Evolutionary conservation across 2,797 vertebrate species (phyloP), one percentile per base, ranked within the genome.

Genomic region (Decapterus maruadsi): DNA sequence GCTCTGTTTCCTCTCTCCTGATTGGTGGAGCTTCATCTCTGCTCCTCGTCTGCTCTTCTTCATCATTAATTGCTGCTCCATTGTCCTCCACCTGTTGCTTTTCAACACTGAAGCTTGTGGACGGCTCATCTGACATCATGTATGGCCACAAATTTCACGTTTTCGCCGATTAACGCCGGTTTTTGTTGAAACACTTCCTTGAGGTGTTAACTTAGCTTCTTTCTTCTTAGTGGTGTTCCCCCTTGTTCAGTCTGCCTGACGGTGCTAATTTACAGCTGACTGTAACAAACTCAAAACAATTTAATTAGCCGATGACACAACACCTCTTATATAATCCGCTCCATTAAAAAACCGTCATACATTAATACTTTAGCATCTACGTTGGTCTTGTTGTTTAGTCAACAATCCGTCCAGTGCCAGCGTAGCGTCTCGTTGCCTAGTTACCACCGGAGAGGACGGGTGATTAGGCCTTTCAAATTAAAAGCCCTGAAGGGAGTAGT

Each of bases 371-470:
- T 36, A 36, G 34, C 8, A 36, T 36, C 34, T 36, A 36, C 34
- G 8, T 26, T 22, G 14, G 6, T 42, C 14, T 61, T 11, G 6
- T 7, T 34, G 14, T 26, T 58, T 13, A 10, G 22, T 14, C 8
- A 64, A 13, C 8, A 42, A 4, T 58, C 20, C 31, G 11, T 16
- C 8, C 26, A 34, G 58, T 13, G 4, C 7, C 22, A 4, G 17
- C 1, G 12, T n/a, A 68, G 81, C 62, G 45, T 82, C 65, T 12
- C 20, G 89, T 90, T 86, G 78, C 87, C 63, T 80, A 78, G 89
- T 68, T 64, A 89, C 89, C 43, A 13, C 31, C 1, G 2, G 45
- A 59, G 4, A 12, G 0, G 11, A 11, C 4, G 14, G 20, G 12
- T 45, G 29, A 53, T 63, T 2, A 17, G 0, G 0, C 1, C 13